These are phyloP conservation scores for Zapornia atra DNA, from an alignment of 2,113 vertebrate species.

Conservation along the genomic window DNA sequence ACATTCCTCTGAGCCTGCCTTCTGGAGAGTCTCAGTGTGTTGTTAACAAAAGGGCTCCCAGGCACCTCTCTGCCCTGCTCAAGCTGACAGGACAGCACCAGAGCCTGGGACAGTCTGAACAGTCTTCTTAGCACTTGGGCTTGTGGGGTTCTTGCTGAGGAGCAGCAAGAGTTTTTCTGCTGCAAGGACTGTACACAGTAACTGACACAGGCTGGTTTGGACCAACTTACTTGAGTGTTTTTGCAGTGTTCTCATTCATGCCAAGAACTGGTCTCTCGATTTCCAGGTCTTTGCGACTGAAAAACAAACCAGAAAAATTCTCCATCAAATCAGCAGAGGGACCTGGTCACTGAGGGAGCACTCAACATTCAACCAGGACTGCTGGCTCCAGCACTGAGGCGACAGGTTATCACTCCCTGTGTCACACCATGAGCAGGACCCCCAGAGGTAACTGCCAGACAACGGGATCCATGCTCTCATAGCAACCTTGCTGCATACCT, in stretches of 20 bases:
- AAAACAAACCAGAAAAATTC: constrained; percentile 33
- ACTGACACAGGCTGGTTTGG: neutral
- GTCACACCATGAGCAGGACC: neutral
- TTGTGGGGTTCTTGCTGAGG: neutral
- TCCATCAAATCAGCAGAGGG: neutral
- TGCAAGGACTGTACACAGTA: neutral
- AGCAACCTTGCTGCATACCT: neutral
- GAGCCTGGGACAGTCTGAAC: neutral
- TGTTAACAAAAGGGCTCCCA: neutral
- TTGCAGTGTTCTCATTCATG: constrained; percentile 82
- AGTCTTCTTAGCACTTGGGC: neutral
- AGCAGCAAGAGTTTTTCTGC: neutral
- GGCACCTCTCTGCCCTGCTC: neutral
- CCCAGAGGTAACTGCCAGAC: neutral
- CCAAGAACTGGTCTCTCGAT: constrained; percentile 90
- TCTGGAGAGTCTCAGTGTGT: neutral
- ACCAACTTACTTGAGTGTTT: constrained; percentile 89
- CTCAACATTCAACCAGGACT: neutral
- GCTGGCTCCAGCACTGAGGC: neutral
- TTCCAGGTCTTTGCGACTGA: constrained; percentile 91
- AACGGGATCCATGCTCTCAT: neutral
- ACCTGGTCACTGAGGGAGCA: neutral
- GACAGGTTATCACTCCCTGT: neutral
- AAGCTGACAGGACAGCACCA: neutral
- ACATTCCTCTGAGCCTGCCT: neutral